Evolutionary conservation across 2,888 invertebrate genomes (phyloP), one percentile per base, ranked within the genome.

Genomic region (Frankliniella intonsa): DNA sequence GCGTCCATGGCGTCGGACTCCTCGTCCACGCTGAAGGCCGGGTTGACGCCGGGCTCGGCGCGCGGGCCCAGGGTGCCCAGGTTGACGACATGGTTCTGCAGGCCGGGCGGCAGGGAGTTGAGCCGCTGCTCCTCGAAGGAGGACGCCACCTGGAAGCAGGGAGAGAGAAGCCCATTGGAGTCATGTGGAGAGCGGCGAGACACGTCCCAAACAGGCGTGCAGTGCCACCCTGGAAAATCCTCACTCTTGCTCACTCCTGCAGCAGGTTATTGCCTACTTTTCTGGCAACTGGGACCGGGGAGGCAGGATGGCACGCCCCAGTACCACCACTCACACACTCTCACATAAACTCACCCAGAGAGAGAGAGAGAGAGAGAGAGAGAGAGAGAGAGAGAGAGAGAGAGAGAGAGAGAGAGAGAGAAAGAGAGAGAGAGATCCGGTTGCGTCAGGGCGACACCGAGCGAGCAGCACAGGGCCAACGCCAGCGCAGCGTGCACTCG

Each of bases 1-100:
- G 69, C 69, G 69, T 76, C 69, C 69, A 76, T 76, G 69, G 69
- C 69, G 25, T 76, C 69, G 69, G 22, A 76, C 69, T 76, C 69
- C 69, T 76, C 69, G 69, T 76, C 69, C 69, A 22, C 25, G 69
- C 69, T 76, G 69, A 76, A 76, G 69, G 69, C 69, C 25, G 69
- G 69, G 25, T 76, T 76, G 69, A 76, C 69, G 69, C 69, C 69
- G 11, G 69, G 69, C 69, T 76, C 69, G 69, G 25, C 25, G 69
- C 69, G 69, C 69, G 69, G 69, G 22, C 69, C 69, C 69, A 76
- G 69, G 69, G 69, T 76, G 69, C 69, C 69, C 69, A 76, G 22
- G 69, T 25, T 76, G 69, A 22, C 69, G 22, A 22, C 69, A 25
- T 76, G n/a, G 69, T 12, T 12, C 69, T 76, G 69, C 69, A 76